These are phyloP conservation scores for Plebejus melissa DNA, from an alignment of 2,888 invertebrate genomes.

Conservation along the genomic window DNA sequence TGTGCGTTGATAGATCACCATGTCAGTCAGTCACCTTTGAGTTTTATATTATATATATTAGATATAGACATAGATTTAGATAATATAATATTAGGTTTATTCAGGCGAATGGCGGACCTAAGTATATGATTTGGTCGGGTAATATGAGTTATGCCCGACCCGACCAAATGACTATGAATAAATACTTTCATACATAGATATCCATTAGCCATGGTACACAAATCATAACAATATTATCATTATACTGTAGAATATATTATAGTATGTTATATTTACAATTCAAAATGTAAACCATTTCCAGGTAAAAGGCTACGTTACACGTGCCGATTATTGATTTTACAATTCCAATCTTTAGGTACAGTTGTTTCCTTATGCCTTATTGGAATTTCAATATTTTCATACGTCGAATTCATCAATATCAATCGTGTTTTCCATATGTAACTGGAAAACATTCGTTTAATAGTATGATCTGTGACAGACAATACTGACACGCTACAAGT, in stretches of 20 bases:
- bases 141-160: too few species aligned
- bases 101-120: too few species aligned
- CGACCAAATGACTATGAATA: too few species aligned
- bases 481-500: not conserved
- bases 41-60: too few species aligned
- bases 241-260: not conserved
- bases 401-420: not conserved
- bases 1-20: too few species aligned
- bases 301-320: not conserved
- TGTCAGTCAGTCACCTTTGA: too few species aligned
- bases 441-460: constrained; percentile 11
- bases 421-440: not conserved
- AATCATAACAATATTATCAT: not conserved
- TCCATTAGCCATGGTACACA: not conserved
- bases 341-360: not conserved
- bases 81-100: too few species aligned
- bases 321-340: not conserved
- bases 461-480: constrained; percentile 1
- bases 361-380: constrained; percentile 1
- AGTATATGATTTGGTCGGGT: too few species aligned
- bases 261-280: not conserved
- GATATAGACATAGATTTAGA: too few species aligned
- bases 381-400: not conserved
- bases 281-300: not conserved
- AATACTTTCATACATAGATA: too few species aligned